These are phyloP conservation scores for Sminthurinus aureus DNA, from an alignment of 2,888 invertebrate genomes.

Conservation along the genomic window DNA sequence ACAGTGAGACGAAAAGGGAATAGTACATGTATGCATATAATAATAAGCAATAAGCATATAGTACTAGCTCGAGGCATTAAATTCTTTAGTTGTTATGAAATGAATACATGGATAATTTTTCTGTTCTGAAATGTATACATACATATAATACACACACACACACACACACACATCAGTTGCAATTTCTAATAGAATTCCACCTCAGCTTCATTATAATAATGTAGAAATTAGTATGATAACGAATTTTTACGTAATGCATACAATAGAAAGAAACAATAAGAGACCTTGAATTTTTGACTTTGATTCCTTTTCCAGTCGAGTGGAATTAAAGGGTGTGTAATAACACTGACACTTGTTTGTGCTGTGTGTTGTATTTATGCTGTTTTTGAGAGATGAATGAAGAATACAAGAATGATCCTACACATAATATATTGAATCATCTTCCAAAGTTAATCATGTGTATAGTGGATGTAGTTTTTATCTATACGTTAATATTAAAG, in stretches of 20 bases:
- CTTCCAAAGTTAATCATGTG: no score
- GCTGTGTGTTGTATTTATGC: no score
- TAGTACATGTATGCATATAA: no score
- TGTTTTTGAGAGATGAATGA: no score
- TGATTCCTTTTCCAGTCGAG: constrained; percentile 3
- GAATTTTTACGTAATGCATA: constrained; percentile 12
- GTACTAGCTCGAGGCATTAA: constrained; percentile 2
- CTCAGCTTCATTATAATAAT: constrained; percentile 18
- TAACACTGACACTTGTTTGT: background rate
- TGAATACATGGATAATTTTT: background rate
- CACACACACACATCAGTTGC: no score
- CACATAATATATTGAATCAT: no score
- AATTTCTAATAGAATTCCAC: constrained; percentile 23
- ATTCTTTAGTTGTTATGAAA: background rate
- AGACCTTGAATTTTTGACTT: constrained; percentile 31
- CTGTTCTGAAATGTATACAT: background rate
- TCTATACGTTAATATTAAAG: no score
- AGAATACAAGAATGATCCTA: no score
- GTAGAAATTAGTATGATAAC: constrained; percentile 30
- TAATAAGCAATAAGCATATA: no score
- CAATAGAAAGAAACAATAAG: constrained; percentile 4
- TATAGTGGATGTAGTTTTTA: no score
- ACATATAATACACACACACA: no score
- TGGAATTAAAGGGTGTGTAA: constrained; percentile 34
- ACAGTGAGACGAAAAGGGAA: no score